Evolutionary conservation across 2,113 vertebrate genomes (phyloP).

Genomic region (Pampusana beccarii): DNA sequence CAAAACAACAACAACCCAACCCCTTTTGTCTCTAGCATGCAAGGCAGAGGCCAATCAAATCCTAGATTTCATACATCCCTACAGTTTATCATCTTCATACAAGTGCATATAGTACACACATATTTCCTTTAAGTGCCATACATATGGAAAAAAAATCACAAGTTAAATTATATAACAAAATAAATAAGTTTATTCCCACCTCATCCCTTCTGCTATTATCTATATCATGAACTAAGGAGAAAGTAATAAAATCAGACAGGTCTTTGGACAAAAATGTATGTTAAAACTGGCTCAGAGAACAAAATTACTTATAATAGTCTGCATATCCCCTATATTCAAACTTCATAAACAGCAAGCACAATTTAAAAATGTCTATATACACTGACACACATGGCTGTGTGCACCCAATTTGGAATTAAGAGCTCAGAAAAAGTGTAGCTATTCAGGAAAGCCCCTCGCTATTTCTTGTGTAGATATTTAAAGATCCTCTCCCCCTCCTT

Average conservation of each 20-base stretch:
- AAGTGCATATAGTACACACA: constrained; percentile 58
- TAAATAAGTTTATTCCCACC: constrained; percentile 74
- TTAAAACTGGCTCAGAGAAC: constrained; percentile 75
- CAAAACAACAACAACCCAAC: not conserved
- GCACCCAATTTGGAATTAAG: constrained; percentile 25
- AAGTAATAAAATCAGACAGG: constrained; percentile 60
- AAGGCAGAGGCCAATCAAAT: constrained; percentile 47
- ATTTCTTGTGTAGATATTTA: constrained; percentile 44
- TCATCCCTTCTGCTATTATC: constrained; percentile 48
- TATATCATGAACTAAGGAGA: constrained; percentile 49
- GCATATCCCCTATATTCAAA: constrained; percentile 52
- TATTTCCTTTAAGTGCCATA: constrained; percentile 46
- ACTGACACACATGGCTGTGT: not conserved
- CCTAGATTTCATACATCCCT: constrained; percentile 44
- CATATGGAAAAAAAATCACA: constrained; percentile 48
- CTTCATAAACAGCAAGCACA: constrained; percentile 63
- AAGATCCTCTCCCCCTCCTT: not conserved
- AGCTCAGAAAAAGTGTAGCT: constrained; percentile 40
- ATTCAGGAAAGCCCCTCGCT: not conserved
- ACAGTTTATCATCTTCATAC: constrained; percentile 54
- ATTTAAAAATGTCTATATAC: constrained; percentile 52
- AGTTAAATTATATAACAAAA: constrained; percentile 71
- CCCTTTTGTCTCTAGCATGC: constrained; percentile 42
- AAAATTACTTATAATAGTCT: constrained; percentile 43
- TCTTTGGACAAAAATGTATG: constrained; percentile 78